Conservation (phyloP, 2,888 invertebrate genomes). For the Atherix ibis region DNA sequence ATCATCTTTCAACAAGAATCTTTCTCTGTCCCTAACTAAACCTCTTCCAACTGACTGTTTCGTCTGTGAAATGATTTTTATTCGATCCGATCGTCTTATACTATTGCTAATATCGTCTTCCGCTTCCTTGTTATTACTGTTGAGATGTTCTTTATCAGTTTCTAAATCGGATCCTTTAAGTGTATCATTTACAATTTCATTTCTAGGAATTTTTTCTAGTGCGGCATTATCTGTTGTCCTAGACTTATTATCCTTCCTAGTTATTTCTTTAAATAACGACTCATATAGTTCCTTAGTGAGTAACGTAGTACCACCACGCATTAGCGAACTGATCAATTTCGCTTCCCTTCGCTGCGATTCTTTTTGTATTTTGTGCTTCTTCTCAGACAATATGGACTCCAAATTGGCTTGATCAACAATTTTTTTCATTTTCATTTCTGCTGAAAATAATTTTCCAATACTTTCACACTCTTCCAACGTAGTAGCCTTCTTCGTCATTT, state of each 20-base stretch:
- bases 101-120: conserved; percentile 21
- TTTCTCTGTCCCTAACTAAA: conserved; percentile 40
- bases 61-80: conserved; percentile 55
- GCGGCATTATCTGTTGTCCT: too few relatives aligned
- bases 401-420: too few relatives aligned
- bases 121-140: conserved; percentile 4
- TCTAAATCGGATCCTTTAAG: neutral
- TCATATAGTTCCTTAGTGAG: neutral
- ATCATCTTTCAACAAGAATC: conserved; percentile 16
- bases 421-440: too few relatives aligned
- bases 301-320: too few relatives aligned
- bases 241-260: neutral
- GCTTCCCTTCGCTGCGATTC: too few relatives aligned
- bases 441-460: too few relatives aligned
- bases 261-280: neutral
- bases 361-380: too few relatives aligned
- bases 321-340: too few relatives aligned
- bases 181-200: too few relatives aligned
- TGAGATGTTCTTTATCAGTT: conserved; percentile 2
- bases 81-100: conserved; percentile 58
- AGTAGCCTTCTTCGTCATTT: too few relatives aligned
- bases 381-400: too few relatives aligned
- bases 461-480: too few relatives aligned
- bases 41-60: conserved; percentile 52
- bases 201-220: neutral